A percentile compares a stretch with the other conserved stretches of the same genome.
phyloP scores from a whole-genome alignment of 2,797 vertebrate genomes.

The Phoebastria nigripes region DNA sequence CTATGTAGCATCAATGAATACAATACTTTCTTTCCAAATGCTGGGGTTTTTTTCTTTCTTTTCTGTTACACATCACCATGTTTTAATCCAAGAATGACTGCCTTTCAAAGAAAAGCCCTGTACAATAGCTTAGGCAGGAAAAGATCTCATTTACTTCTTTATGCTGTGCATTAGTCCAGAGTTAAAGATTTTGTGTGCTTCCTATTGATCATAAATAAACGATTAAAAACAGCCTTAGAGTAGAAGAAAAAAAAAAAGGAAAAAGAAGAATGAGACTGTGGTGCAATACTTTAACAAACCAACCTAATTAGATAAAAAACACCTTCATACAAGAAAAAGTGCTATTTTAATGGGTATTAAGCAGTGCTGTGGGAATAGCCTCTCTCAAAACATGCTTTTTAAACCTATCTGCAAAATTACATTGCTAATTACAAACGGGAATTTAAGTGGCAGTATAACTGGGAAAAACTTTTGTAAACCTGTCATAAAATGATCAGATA shows the following conservation, averaged over 20 bases:
- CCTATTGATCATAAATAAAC: neutral
- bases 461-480: conserved; percentile 31
- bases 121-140: neutral
- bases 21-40: neutral
- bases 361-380: conserved; percentile 8
- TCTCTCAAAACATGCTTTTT: neutral
- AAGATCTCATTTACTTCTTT: conserved; percentile 7
- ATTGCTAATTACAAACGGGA: conserved; percentile 25
- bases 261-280: neutral
- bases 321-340: conserved; percentile 9
- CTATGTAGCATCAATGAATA: neutral
- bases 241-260: too few species aligned
- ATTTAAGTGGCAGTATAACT: neutral
- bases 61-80: neutral
- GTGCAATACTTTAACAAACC: neutral
- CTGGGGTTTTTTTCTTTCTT: neutral
- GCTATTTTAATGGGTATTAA: neutral
- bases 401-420: conserved; percentile 29
- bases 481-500: conserved; percentile 16
- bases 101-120: neutral
- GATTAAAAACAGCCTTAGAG: neutral
- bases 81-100: neutral
- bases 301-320: conserved; percentile 11
- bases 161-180: neutral
- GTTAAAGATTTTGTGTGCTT: neutral